Conservation (phyloP, 30 jellyfish, hydroid and myxozoan species). For the Phacellophora camtschatica region DNA sequence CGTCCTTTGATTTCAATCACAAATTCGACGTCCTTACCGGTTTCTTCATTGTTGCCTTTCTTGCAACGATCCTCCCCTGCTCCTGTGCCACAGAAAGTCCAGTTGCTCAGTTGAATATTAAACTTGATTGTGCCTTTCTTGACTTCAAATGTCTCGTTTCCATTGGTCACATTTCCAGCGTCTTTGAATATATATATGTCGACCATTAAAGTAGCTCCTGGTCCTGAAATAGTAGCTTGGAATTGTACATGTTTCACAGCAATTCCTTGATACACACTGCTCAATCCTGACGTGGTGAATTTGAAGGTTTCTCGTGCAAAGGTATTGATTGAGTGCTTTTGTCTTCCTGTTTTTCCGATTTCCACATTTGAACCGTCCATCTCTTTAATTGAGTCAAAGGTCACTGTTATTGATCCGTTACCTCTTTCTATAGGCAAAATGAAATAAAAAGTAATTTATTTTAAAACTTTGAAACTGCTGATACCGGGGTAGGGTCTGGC, state of each 20-base stretch:
- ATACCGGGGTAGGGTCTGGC: too few relatives aligned
- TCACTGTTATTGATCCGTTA: background rate
- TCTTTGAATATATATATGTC: conserved; percentile 22
- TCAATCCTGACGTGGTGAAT: conserved; percentile 3
- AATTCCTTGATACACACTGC: background rate
- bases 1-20: too few relatives aligned
- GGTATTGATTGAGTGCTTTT: conserved; percentile 23
- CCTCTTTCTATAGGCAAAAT: too few relatives aligned
- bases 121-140: conserved; percentile 29
- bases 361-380: background rate
- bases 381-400: background rate
- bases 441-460: too few relatives aligned
- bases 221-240: conserved; percentile 23
- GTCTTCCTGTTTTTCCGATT: conserved; percentile 4
- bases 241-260: background rate
- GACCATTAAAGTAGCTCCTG: conserved; percentile 29
- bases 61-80: background rate
- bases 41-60: background rate
- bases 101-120: background rate
- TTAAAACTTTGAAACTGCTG: too few relatives aligned
- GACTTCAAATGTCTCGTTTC: background rate
- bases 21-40: background rate
- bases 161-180: conserved; percentile 18
- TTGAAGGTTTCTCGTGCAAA: conserved; percentile 3
- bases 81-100: conserved; percentile 54